These are phyloP conservation scores for Meloidogyne floridensis DNA, from an alignment of 1,140 invertebrate genomes.

Conservation along the genomic window DNA sequence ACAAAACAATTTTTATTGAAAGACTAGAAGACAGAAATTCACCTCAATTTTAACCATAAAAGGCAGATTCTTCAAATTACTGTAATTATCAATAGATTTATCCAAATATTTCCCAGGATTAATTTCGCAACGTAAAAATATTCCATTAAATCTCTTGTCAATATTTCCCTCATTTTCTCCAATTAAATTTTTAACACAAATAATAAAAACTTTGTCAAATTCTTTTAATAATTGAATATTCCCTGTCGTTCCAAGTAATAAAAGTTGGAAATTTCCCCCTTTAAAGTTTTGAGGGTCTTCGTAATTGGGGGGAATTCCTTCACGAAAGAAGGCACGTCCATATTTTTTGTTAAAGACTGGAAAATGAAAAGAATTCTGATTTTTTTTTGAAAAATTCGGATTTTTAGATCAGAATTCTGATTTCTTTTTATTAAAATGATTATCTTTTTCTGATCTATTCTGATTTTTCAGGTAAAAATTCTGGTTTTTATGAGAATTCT, in stretches of 20 bases:
- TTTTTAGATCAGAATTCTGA: no score
- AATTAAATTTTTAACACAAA: not conserved
- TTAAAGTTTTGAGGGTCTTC: not conserved
- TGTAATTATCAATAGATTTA: not conserved
- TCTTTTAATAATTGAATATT: not conserved
- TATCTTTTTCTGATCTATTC: no score
- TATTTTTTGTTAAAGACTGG: not conserved
- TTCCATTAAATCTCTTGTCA: not conserved
- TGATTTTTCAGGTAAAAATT: no score
- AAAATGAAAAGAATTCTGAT: not conserved
- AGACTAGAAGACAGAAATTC: not conserved
- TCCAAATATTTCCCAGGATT: not conserved
- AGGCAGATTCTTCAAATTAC: not conserved
- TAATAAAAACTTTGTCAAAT: not conserved
- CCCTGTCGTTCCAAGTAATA: not conserved
- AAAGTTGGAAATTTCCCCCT: not conserved
- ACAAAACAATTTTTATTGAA: not conserved
- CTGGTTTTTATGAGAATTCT: no score
- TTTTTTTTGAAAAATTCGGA: no score
- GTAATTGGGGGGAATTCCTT: not conserved
- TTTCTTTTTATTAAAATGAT: no score
- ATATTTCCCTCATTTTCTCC: not conserved
- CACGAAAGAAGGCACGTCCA: not conserved
- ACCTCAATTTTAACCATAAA: slow-evolving; percentile 7
- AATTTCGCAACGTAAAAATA: slow-evolving; percentile 5